These are phyloP conservation scores for Blennius ocellaris DNA, from an alignment of 2,113 vertebrate genomes.

Conservation along the genomic window DNA sequence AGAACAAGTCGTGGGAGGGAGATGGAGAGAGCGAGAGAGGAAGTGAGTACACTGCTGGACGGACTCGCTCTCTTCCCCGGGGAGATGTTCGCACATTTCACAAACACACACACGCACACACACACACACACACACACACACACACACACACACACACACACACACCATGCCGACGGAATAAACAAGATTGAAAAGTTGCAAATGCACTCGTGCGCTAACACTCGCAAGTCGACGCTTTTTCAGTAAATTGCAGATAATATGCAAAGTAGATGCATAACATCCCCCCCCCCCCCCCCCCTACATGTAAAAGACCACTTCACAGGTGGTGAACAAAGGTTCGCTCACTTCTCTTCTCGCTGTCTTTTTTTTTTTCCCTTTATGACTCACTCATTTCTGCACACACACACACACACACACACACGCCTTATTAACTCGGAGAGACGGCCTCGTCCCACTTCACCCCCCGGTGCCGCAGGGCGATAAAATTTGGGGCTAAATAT, in stretches of 20 bases:
- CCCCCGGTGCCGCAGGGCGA: slow-evolving; percentile 65
- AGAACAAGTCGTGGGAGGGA: slow-evolving; percentile 81
- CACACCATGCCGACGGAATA: slow-evolving; percentile 43
- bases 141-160: slow-evolving; percentile 15
- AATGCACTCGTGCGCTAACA: slow-evolving; percentile 1
- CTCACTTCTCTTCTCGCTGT: slow-evolving; percentile 30
- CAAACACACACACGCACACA: slow-evolving; percentile 18
- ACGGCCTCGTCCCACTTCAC: slow-evolving; percentile 75
- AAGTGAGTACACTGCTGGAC: slow-evolving; percentile 74
- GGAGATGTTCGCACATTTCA: slow-evolving; percentile 63
- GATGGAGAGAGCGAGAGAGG: slow-evolving; percentile 68
- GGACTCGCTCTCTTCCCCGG: slow-evolving; percentile 63
- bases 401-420: slow-evolving; percentile 17
- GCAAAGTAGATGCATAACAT: slow-evolving; percentile 29
- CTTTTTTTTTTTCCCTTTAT: slow-evolving; percentile 49
- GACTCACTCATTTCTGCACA: slow-evolving; percentile 45
- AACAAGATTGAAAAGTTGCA: slow-evolving; percentile 43
- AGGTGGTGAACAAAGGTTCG: slow-evolving; percentile 60
- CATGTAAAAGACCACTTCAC: slow-evolving; percentile 67
- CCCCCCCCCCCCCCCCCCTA: slow-evolving; percentile 24
- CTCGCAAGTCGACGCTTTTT: background rate
- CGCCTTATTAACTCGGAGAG: slow-evolving; percentile 69
- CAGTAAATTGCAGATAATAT: slow-evolving; percentile 39
- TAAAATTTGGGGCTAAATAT: slow-evolving; percentile 77
- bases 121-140: slow-evolving; percentile 20